These are phyloP conservation scores for Pachyuromys duprasi DNA, from an alignment of 2,797 vertebrate genomes.

Conservation along the genomic window DNA sequence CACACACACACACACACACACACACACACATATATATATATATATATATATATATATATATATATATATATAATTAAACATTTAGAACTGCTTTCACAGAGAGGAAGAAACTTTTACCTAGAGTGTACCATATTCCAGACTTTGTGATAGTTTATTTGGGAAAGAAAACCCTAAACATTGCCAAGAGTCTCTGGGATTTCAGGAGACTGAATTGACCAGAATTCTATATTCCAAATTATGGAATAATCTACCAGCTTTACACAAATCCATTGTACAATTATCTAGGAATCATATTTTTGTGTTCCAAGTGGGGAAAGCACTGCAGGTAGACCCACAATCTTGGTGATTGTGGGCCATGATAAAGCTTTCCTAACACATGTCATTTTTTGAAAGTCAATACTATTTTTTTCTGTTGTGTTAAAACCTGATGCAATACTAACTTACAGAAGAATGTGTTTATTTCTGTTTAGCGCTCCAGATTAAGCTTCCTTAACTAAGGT, in stretches of 20 bases:
- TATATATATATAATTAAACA: too few species aligned
- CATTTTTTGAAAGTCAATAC: background rate
- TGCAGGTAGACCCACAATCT: background rate
- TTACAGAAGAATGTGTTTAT: background rate
- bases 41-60: too few species aligned
- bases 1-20: too few species aligned
- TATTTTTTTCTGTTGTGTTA: background rate
- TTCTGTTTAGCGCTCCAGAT: background rate
- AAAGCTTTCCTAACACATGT: background rate
- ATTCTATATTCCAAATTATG: background rate
- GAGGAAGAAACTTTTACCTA: background rate
- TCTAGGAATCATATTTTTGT: background rate
- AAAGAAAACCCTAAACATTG: slow-evolving; percentile 35
- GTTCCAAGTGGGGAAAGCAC: background rate
- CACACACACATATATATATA: too few species aligned
- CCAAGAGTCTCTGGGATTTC: slow-evolving; percentile 31
- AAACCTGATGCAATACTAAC: background rate
- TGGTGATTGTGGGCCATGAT: background rate
- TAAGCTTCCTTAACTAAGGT: background rate
- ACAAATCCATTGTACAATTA: background rate
- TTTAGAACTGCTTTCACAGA: slow-evolving; percentile 33
- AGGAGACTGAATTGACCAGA: slow-evolving; percentile 29
- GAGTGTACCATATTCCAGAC: background rate
- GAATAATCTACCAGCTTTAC: background rate
- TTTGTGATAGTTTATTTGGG: slow-evolving; percentile 13